Base-by-base conservation (phyloP, 1,140 invertebrate species). In the Nixonia krombeini region DNA sequence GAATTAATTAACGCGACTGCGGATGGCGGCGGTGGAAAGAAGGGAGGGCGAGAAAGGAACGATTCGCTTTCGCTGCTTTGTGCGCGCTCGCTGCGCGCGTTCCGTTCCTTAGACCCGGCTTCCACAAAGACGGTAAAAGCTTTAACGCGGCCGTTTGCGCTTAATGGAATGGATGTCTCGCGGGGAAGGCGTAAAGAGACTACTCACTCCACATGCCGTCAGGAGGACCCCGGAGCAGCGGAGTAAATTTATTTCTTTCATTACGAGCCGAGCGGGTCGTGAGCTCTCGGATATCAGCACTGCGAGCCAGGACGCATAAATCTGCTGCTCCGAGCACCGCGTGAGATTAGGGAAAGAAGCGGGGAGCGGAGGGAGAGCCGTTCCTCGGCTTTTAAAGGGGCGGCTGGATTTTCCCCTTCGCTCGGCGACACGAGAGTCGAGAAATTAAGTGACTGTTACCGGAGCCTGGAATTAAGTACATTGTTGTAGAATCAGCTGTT, bases 221-320 rank as follows among this genome's bases (percentile, higher is more conserved):
- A 31, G 61, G 40, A 33, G 59, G 41, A 69, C 41, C 66, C 53
- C 42, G 53, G 58, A 55, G 59, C 64, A 52, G 52, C 49, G 47
- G 79, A 84, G 80, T 82, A 79, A 84, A 85, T 85, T 85, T 85
- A 85, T 85, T 85, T 85, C 84, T 85, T 85, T 85, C 84, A 85
- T 85, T 85, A 85, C 83, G 77, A 79, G 81, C 77, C 67, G 70
- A 84, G 74, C 81, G 73, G 79, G 73, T 81, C 79, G 80, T 83
- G 81, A 84, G 81, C 81, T 84, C 82, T 85, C 76, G 80, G 80
- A 82, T 85, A 85, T 85, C 84, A 83, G 77, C 78, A 74, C 72
- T 77, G 76, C 80, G 73, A 84, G 81, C 76, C 80, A 78, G 78
- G 73, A 66, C 78, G 81, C 80, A 85, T 85, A 85, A 85, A 85